Base-by-base conservation (phyloP, 2,888 invertebrate species). In the Ophraella communa region DNA sequence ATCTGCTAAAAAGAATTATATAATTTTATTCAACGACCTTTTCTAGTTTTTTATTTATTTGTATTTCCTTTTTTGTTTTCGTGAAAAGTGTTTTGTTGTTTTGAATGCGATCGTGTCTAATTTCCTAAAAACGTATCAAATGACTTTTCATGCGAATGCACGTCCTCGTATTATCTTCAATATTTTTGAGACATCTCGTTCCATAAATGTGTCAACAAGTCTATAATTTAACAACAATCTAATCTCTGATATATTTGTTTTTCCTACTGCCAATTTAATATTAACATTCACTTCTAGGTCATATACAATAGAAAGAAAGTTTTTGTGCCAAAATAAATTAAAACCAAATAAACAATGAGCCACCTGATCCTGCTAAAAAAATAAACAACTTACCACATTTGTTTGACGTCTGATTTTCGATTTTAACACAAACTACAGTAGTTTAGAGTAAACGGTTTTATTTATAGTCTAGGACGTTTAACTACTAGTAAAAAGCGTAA, bases 281-380 rank as follows among this genome's bases (percentile, higher is more conserved):
- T 45, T 57, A 56, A 65, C 52, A 61, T 39, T 55, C 27, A 49
- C 55, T 55, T 60, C 60, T 64, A 60, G 64, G 65, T 65, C 65
- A 61, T 49, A 45, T 62, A 62, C 42, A 49, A 47, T 57, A 65
- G 52, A 62, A 65, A 65, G 57, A 64, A 65, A 61, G 58, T 63
- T 65, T 60, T 52, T 56, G 52, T 61, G 66, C 68, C 45, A 63
- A 64, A 68, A 68, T 68, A 68, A 68, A 68, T 68, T 61, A 63
- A 68, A 68, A 59, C 63, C 65, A 68, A 68, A 68, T 66, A 68
- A 68, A 68, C 66, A 62, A 61, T 52, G 47, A 51, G 62, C 65
- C 68, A 68, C 68, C 68, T 68, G 68, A 68, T 68, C 63, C 58
- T 49, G 64, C 49, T 59, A 54, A 51, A 59, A 54, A 68, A 68